Conservation (phyloP, 2,113 vertebrate species). For the Tenebrosternarchus preto region DNA sequence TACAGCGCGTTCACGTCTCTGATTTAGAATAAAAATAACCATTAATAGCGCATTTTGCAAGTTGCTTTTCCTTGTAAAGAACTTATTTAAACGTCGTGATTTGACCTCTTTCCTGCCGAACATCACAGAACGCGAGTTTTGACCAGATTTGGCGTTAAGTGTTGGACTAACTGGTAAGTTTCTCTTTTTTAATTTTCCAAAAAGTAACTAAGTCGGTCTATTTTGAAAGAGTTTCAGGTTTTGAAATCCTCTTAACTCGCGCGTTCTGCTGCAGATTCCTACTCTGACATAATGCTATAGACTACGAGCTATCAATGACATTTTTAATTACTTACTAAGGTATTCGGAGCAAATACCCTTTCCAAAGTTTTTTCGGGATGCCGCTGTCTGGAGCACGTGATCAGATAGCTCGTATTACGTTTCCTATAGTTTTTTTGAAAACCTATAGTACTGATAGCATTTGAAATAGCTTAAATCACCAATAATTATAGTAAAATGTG, state of each 20-base stretch:
- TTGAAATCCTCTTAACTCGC: neutral
- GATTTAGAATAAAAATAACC: neutral
- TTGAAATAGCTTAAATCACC: neutral
- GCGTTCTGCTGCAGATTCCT: too few species aligned
- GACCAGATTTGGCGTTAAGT: neutral
- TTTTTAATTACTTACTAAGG: too few species aligned
- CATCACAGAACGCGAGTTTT: neutral
- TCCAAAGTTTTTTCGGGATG: neutral
- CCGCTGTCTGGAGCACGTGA: slow-evolving; percentile 19
- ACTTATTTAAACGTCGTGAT: neutral
- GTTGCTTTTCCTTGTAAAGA: too few species aligned
- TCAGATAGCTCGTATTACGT: slow-evolving; percentile 13
- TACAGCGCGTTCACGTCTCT: too few species aligned
- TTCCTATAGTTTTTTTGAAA: slow-evolving; percentile 29
- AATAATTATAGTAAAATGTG: too few species aligned
- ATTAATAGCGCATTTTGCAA: neutral
- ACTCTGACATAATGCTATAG: too few species aligned
- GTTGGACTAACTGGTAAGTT: slow-evolving; percentile 17
- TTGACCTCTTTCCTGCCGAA: neutral
- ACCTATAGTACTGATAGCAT: neutral
- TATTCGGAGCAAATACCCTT: too few species aligned
- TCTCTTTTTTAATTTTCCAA: neutral
- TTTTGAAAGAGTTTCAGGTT: neutral
- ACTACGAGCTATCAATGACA: too few species aligned
- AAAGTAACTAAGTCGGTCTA: too few species aligned